These are phyloP conservation scores for Anthoscopus minutus DNA, from an alignment of 2,113 vertebrate genomes.

Conservation along the genomic window DNA sequence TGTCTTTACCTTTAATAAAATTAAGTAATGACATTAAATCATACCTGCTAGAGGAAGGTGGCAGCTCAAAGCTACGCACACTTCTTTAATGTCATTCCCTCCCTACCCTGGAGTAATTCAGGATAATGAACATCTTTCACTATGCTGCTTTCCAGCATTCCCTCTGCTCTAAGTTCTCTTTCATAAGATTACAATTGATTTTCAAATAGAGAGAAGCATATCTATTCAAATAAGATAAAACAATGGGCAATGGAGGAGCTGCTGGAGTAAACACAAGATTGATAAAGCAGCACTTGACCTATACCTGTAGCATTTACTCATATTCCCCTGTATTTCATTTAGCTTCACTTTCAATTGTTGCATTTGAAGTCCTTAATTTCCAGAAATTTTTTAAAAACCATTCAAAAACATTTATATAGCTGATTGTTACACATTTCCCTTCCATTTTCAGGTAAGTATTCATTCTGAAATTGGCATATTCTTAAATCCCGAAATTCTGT, in stretches of 20 bases:
- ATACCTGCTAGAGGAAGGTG: not conserved
- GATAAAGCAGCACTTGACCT: conserved; percentile 21
- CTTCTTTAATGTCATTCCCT: conserved; percentile 28
- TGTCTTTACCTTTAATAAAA: conserved; percentile 52
- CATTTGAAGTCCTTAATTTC: conserved; percentile 21
- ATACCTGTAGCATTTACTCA: conserved; percentile 1
- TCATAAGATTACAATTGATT: conserved; percentile 50
- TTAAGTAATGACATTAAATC: conserved; percentile 54
- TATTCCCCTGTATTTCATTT: conserved; percentile 21
- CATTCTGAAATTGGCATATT: not conserved
- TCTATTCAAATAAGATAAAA: conserved; percentile 49
- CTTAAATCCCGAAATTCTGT: not conserved
- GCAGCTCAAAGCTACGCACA: conserved; percentile 41
- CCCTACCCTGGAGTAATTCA: conserved; percentile 27
- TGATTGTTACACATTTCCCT: not conserved
- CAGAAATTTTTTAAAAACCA: not conserved
- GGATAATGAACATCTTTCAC: conserved; percentile 46
- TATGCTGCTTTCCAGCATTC: conserved; percentile 5
- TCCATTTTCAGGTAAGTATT: not conserved
- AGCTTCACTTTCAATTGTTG: conserved; percentile 32
- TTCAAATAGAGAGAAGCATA: conserved; percentile 37
- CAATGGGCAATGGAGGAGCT: not conserved
- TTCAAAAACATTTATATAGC: conserved; percentile 1
- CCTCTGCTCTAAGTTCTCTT: conserved; percentile 14
- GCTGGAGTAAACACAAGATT: conserved; percentile 31